These are phyloP conservation scores for Mormyrus hasselquistii DNA, from an alignment of 2,797 vertebrate species.

Conservation along the genomic window DNA sequence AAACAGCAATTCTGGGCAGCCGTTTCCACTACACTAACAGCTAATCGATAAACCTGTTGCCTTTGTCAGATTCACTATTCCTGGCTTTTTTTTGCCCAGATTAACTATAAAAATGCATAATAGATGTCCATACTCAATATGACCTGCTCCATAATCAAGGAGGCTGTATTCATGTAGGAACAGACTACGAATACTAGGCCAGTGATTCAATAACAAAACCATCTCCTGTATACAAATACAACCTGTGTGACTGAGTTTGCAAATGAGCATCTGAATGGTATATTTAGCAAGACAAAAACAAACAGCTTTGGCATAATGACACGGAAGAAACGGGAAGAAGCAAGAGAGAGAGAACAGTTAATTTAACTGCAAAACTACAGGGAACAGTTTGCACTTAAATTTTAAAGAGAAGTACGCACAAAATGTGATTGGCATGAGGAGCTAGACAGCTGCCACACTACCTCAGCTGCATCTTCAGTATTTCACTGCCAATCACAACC, in stretches of 20 bases:
- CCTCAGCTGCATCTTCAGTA: neutral
- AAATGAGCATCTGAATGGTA: neutral
- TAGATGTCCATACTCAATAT: neutral
- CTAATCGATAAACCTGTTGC: neutral
- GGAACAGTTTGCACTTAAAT: neutral
- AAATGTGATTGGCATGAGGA: neutral
- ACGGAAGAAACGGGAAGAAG: neutral
- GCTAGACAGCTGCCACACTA: neutral
- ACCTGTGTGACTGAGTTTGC: neutral
- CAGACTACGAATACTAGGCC: neutral
- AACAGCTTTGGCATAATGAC: neutral
- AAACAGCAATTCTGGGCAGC: neutral
- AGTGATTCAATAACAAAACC: neutral
- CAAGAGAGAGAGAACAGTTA: neutral
- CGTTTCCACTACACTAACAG: neutral
- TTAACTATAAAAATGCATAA: neutral
- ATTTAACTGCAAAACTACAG: neutral
- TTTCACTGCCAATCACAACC: neutral
- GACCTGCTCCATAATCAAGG: neutral
- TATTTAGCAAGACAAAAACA: neutral
- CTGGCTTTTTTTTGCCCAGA: neutral
- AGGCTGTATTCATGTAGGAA: neutral
- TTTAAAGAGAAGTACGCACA: neutral
- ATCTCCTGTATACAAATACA: neutral
- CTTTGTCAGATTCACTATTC: neutral